A percentile compares a stretch with the other conserved stretches of the same genome.
Evolutionary conservation across 2,113 vertebrate genomes (phyloP).

Genomic region (Nycticorax nycticorax): DNA sequence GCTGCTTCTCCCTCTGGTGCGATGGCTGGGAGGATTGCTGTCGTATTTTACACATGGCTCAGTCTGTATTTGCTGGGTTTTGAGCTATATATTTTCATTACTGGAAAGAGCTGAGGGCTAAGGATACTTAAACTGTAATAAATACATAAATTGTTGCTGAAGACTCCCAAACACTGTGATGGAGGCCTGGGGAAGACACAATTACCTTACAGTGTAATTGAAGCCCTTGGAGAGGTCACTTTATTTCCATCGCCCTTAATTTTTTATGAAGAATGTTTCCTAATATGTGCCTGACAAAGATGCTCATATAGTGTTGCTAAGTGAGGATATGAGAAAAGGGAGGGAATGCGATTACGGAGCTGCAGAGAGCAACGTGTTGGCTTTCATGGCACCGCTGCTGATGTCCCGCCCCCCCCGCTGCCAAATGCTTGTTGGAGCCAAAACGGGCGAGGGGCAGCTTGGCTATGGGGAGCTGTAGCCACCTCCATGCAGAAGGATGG

Average conservation of each 20-base stretch:
- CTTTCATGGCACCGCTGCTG: background rate
- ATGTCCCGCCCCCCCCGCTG: background rate
- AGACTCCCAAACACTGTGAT: conserved; percentile 13
- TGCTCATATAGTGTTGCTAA: background rate
- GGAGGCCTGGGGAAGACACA: conserved; percentile 20
- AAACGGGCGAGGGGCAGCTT: fast-evolving
- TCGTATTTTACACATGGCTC: background rate
- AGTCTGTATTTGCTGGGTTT: background rate
- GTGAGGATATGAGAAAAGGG: background rate
- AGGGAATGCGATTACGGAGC: background rate
- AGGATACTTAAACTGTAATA: conserved; percentile 53
- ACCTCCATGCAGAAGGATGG: background rate
- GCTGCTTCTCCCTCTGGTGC: fast-evolving
- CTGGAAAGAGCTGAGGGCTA: conserved; percentile 25
- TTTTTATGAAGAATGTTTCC: conserved; percentile 45
- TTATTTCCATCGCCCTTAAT: conserved; percentile 47
- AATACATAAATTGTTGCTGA: conserved; percentile 52
- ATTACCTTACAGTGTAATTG: conserved; percentile 52
- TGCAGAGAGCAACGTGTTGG: background rate
- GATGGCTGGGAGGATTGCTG: fast-evolving
- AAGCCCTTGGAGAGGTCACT: conserved; percentile 31
- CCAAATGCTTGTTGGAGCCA: fast-evolving
- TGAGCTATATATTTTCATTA: conserved; percentile 30
- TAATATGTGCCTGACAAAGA: conserved; percentile 16
- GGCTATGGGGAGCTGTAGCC: background rate